A percentile compares a stretch with the other conserved stretches of the same genome.
Evolutionary conservation across 2,797 vertebrate species (phyloP).

Genomic region (Muscicapa striata): DNA sequence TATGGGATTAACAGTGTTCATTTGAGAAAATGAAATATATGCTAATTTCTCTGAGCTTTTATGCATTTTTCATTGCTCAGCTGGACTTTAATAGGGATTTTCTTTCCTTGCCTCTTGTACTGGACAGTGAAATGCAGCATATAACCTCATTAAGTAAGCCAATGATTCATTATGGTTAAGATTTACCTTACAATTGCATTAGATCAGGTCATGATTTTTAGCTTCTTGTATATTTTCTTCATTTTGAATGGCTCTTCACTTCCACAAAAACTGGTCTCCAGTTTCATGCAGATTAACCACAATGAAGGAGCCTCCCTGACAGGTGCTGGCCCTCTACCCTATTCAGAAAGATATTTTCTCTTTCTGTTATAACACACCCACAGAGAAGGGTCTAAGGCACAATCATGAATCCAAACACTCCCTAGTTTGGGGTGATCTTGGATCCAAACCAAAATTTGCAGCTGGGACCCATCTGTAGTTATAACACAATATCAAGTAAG

Average conservation of each 20-base stretch:
- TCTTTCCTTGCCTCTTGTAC: background rate
- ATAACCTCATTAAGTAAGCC: background rate
- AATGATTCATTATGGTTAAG: background rate
- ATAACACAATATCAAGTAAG: constrained; percentile 17
- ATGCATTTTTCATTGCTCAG: constrained; percentile 27
- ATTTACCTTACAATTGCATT: background rate
- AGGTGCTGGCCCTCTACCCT: background rate
- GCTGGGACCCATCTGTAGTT: constrained; percentile 51
- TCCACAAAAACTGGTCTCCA: background rate
- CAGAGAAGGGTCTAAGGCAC: background rate
- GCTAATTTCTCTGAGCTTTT: background rate
- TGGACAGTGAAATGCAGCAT: background rate
- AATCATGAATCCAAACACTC: background rate
- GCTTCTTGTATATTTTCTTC: background rate
- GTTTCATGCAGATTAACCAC: background rate
- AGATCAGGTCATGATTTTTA: background rate
- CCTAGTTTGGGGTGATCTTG: constrained; percentile 36
- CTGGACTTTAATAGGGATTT: background rate
- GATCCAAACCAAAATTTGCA: constrained; percentile 30
- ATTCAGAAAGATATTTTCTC: background rate
- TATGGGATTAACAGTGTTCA: background rate
- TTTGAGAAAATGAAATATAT: constrained; percentile 7
- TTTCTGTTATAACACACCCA: background rate
- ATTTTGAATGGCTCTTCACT: background rate
- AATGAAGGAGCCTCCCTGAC: background rate